phyloP scores from a whole-genome alignment of 2,797 vertebrate species.

The Siniperca obscura region DNA sequence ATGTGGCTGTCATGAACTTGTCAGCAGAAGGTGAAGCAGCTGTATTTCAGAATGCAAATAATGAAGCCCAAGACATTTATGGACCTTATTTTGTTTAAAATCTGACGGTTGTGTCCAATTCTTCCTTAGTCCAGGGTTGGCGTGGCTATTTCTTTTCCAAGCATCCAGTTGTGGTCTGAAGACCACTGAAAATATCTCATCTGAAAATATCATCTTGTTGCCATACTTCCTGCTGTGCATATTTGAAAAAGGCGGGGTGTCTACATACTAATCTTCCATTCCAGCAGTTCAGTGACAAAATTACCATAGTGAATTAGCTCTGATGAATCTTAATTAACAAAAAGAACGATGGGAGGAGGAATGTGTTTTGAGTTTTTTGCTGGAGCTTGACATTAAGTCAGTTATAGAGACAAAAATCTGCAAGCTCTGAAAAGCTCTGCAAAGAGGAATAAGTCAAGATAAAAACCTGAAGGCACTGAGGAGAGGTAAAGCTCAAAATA shows the following conservation, averaged over 20 bases:
- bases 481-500: constrained; percentile 3
- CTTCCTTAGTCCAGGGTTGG: background rate
- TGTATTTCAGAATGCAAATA: constrained; percentile 56
- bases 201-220: constrained; percentile 1
- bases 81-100: constrained; percentile 17
- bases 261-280: constrained; percentile 44
- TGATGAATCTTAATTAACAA: constrained; percentile 58
- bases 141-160: background rate
- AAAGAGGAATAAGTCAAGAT: background rate
- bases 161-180: constrained; percentile 28
- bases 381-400: constrained; percentile 36
- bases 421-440: constrained; percentile 28
- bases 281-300: constrained; percentile 56
- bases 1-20: constrained; percentile 55
- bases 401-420: constrained; percentile 26
- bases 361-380: constrained; percentile 28
- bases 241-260: constrained; percentile 41
- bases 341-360: constrained; percentile 34
- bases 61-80: background rate
- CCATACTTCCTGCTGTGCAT: constrained; percentile 31
- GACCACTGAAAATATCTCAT: background rate
- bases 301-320: constrained; percentile 57
- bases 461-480: background rate
- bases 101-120: constrained; percentile 11
- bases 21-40: constrained; percentile 45